phyloP scores from a whole-genome alignment of 1,140 invertebrate genomes.

The Drosophila ercepeae region DNA sequence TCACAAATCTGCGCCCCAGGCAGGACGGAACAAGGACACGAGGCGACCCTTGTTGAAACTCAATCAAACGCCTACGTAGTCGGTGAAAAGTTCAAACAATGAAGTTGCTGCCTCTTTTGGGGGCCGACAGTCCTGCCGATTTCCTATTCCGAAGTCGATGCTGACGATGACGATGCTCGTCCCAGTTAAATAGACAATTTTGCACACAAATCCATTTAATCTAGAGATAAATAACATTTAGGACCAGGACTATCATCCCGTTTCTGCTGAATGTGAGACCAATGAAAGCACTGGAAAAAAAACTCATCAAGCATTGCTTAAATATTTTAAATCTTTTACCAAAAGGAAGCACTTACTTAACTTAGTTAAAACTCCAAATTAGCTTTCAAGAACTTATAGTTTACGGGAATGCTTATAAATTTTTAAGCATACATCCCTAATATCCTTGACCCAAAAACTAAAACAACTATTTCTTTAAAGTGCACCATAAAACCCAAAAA shows the following conservation, averaged over 20 bases:
- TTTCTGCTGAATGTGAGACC: slow-evolving; percentile 4
- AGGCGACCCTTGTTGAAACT: slow-evolving; percentile 51
- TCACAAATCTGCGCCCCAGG: slow-evolving; percentile 16
- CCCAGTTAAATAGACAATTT: slow-evolving; percentile 77
- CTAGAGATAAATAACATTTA: slow-evolving; percentile 80
- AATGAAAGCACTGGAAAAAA: slow-evolving; percentile 20
- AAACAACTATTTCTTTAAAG: slow-evolving; percentile 5
- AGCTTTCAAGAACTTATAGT: background rate
- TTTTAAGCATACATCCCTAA: background rate
- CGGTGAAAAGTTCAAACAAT: slow-evolving; percentile 77
- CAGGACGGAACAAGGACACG: slow-evolving; percentile 10
- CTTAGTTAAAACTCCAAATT: background rate
- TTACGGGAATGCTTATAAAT: background rate
- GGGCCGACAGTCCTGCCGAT: slow-evolving; percentile 32
- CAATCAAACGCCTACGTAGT: slow-evolving; percentile 70
- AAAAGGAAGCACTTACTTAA: too few species aligned
- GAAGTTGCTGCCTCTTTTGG: slow-evolving; percentile 52
- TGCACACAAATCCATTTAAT: slow-evolving; percentile 82
- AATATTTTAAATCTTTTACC: too few species aligned
- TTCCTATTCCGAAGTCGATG: slow-evolving; percentile 17
- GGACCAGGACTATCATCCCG: slow-evolving; percentile 5
- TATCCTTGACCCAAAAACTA: background rate
- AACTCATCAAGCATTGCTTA: too few species aligned
- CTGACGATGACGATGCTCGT: slow-evolving; percentile 46
- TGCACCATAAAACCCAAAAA: slow-evolving; percentile 15